Evolutionary conservation across 2,113 vertebrate genomes (phyloP), one percentile per base, ranked within the genome.

Genomic region (Dipodomys merriami): DNA sequence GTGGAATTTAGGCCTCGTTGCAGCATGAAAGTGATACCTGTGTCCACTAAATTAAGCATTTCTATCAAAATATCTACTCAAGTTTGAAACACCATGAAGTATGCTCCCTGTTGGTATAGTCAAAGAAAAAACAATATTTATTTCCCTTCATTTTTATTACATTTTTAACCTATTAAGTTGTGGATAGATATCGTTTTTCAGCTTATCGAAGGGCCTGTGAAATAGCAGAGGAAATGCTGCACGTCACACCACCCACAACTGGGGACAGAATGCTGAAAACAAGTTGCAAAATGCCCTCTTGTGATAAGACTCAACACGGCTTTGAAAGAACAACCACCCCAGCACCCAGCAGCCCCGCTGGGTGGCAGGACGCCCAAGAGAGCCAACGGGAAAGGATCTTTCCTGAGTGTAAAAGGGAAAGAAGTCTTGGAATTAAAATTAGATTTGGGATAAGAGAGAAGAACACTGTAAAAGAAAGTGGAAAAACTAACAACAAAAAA

Each of bases 111-210:
- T 95, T 97, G 97, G 98, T 85, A 94, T 95, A 95, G 72, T 94
- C 91, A 80, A 95, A 97, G 95, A 74, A 97, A 97, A 97, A 94
- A 88, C n/a, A 97, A 96, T 92, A 96, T 95, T 97, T 0, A 93
- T 97, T 98, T 98, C 96, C 97, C 25, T 96, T 95, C 39, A 39
- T 96, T 97, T 96, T 97, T 98, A 98, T 98, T 98, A 97, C 96
- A 97, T 97, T 98, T 97, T 97, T 96, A 94, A 69, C 91, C 95
- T 98, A 96, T 95, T 97, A 93, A 97, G 83, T 90, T 92, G 83
- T 57, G 57, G 85, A 62, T 27, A 44, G 3, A 0, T 96, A 97
- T 98, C 97, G 80, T 69, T 93, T 98, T 97, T 96, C 98, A 96
- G 88, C 96, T 98, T 97, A 96, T 96, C 94, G 96, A 96, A 97